Base-by-base conservation (phyloP, 1,140 invertebrate species). In the Ganaspis sp. region DNA sequence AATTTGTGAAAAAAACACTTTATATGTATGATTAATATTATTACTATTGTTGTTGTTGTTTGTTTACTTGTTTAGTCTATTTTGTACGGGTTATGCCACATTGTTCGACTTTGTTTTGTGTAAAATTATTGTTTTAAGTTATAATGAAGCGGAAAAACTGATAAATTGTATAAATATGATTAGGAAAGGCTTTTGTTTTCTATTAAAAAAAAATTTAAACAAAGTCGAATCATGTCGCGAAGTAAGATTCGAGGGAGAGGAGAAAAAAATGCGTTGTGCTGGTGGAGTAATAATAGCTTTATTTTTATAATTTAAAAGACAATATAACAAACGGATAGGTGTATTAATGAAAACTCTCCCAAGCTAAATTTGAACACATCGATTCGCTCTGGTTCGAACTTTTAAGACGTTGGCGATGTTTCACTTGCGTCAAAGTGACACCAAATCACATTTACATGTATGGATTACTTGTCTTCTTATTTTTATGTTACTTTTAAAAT, bases 31-130 rank as follows among this genome's bases (percentile, higher is more conserved):
- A 81, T 82, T 84, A 82, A 79, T 83, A 78, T 78, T 79, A 80
- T 80, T 81, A 87, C 86, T 88, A 85, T 89, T 89, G 83, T 90
- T 90, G 87, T 89, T 90, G 85, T 89, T 90, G 86, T 89, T 88
- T 89, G 85, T 88, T 89, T 88, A 84, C 88, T 89, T 87, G 82
- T 90, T 89, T 89, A 90, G 88, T 89, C 79, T 89, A 88, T 88
- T 87, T 77, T 81, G 72, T 81, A 79, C 77, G 81, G 72, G 82
- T 86, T 80, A 69, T 29, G 87, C 86, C 85, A 90, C 85, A 86
- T 90, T 84, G 88, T 87, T 81, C 81, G 86, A 83, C 86, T 90
- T 85, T 81, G 84, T 84, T 82, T 76, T 64, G 45, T 64, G 23
- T 64, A 29, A 29, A 64, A 64, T 64, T 64, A 64, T 34, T 74